Base-by-base conservation (phyloP, 2,888 invertebrate genomes). In the Lampropteryx suffumata region DNA sequence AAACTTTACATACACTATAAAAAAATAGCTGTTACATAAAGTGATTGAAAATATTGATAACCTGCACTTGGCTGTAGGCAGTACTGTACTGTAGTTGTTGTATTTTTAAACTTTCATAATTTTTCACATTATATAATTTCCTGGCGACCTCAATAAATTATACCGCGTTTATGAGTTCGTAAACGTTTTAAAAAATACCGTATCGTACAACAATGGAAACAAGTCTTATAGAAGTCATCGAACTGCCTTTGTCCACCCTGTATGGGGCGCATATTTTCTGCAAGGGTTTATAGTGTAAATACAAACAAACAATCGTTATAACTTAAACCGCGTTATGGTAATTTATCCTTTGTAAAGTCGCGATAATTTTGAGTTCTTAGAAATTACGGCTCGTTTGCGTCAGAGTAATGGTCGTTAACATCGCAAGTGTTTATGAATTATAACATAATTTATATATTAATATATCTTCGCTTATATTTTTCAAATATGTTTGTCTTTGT, bases 161-260 rank as follows among this genome's bases (percentile, higher is more conserved):
- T 43, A 13, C 10, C 7, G 5, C 24, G n/a, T 43, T 43, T 42
- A 45, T 27, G 36, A 32, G 21, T 47, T 12, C 35, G 24, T 27
- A 41, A 36, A 44, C 37, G 54, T 61, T 13, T 46, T 47, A 41
- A 27, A 14, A 52, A 28, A 34, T 41, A 40, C 41, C 12, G 21
- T 44, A 35, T 53, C 44, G 44, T 28, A 40, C 12, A 43, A 51
- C 61, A 70, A 73, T 78, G 86, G 73, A 77, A 54, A 69, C 64
- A 44, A 35, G 55, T 57, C n/a, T 43, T 36, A 52, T 61, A 64
- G 60, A 60, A 73, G 87, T 85, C 85, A 79, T 81, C 79, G 86
- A 86, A 82, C 88, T 79, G 73, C 68, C 84, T 83, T 84, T 87
- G 86, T 85, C 79, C 82, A 82, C 79, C 73, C 71, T 80, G 81